Conservation (phyloP, 2,797 vertebrate species). For the Pseudopleuronectes americanus region DNA sequence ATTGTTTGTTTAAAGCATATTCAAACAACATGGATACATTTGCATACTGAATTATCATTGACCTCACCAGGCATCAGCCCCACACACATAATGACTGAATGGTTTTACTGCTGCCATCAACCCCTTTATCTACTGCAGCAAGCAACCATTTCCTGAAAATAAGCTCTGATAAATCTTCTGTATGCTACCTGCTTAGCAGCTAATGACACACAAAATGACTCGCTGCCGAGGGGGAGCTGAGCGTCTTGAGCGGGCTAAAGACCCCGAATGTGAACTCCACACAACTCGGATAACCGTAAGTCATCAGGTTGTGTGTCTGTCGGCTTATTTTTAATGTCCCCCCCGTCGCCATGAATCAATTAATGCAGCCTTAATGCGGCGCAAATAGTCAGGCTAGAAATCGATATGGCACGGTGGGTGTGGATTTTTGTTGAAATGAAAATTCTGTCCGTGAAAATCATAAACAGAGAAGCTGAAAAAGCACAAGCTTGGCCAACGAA, state of each 20-base stretch:
- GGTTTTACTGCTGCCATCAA: constrained; percentile 3
- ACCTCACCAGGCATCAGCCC: constrained; percentile 12
- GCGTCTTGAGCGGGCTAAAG: neutral
- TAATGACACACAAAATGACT: neutral
- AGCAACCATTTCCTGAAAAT: neutral
- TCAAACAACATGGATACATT: constrained; percentile 3
- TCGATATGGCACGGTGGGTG: neutral
- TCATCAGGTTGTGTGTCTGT: neutral
- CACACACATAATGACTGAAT: neutral
- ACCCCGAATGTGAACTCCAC: neutral
- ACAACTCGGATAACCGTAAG: constrained; percentile 1
- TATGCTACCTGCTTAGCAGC: neutral
- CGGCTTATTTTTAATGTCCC: neutral
- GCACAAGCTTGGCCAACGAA: constrained; percentile 11
- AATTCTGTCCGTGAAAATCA: constrained; percentile 3
- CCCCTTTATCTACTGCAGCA: neutral
- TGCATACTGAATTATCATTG: constrained; percentile 15
- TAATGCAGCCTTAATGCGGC: neutral
- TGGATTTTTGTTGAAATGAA: constrained; percentile 10
- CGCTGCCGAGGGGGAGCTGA: no score
- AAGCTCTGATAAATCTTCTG: constrained; percentile 2
- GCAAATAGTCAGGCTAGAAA: neutral
- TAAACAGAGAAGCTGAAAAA: constrained; percentile 9
- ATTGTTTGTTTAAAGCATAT: neutral
- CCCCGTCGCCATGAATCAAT: neutral